These are phyloP conservation scores for Platalea minor DNA, from an alignment of 2,797 vertebrate species.

Conservation along the genomic window DNA sequence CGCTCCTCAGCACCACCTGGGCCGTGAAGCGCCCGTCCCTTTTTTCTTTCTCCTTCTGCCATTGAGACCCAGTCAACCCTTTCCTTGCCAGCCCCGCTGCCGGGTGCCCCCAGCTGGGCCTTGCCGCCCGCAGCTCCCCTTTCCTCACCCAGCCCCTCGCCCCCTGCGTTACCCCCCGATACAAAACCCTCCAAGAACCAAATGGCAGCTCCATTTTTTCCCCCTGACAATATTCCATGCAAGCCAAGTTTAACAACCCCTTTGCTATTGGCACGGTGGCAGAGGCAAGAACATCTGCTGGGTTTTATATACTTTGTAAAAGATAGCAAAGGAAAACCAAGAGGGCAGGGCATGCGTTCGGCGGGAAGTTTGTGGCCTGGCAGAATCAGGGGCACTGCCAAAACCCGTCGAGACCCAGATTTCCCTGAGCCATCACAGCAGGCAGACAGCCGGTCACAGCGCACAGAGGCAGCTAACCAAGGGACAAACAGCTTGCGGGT, in stretches of 20 bases:
- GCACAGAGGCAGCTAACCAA: neutral
- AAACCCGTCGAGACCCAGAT: accelerated
- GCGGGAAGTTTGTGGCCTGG: neutral
- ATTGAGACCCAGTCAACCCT: neutral
- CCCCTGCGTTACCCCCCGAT: accelerated
- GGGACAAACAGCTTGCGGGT: neutral
- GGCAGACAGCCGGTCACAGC: neutral
- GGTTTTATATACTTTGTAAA: neutral
- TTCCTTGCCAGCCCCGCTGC: too few species aligned
- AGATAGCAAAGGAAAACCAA: neutral
- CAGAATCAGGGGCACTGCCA: too few species aligned
- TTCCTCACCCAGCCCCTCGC: too few species aligned
- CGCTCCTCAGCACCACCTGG: too few species aligned
- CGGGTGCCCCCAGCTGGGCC: neutral
- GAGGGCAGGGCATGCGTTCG: accelerated
- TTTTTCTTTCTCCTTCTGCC: neutral
- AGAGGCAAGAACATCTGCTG: neutral
- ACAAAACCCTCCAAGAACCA: neutral
- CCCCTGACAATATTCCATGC: accelerated
- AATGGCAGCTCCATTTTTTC: neutral
- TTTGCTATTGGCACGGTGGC: accelerated
- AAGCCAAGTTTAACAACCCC: accelerated
- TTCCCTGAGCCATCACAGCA: neutral
- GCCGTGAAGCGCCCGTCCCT: accelerated
- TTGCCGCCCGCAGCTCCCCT: neutral